Evolutionary conservation across 2,797 vertebrate species (phyloP).

Genomic region (Bothrops alternatus): DNA sequence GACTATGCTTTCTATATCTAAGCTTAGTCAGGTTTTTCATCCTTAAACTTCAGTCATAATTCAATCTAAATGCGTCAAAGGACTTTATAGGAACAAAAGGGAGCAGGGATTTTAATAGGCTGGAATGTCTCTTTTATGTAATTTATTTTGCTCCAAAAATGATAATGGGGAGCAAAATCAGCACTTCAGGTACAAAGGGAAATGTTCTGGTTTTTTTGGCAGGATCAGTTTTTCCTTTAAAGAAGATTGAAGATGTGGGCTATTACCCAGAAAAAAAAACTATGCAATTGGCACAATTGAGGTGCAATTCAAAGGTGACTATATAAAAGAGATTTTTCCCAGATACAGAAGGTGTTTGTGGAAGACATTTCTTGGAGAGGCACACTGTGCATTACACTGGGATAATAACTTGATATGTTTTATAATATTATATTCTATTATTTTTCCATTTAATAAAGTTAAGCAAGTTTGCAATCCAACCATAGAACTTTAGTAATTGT

Average conservation of each 20-base stretch:
- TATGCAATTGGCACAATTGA: background rate
- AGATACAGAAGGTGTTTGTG: background rate
- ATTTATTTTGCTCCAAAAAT: background rate
- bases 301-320: background rate
- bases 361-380: background rate
- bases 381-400: background rate
- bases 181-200: background rate
- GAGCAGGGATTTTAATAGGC: background rate
- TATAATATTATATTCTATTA: background rate
- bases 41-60: background rate
- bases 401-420: background rate
- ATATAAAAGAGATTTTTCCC: background rate
- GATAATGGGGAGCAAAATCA: background rate
- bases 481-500: background rate
- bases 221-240: background rate
- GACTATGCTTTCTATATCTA: slow-evolving; percentile 33
- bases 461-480: background rate
- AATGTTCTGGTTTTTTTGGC: background rate
- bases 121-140: background rate
- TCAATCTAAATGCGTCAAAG: background rate
- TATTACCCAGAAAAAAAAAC: background rate
- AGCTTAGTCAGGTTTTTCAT: slow-evolving; percentile 15
- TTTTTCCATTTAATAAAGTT: background rate
- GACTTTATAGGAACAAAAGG: background rate
- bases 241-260: background rate